Base-by-base conservation (phyloP, 2,888 invertebrate species). In the Cosmia trapezina region DNA sequence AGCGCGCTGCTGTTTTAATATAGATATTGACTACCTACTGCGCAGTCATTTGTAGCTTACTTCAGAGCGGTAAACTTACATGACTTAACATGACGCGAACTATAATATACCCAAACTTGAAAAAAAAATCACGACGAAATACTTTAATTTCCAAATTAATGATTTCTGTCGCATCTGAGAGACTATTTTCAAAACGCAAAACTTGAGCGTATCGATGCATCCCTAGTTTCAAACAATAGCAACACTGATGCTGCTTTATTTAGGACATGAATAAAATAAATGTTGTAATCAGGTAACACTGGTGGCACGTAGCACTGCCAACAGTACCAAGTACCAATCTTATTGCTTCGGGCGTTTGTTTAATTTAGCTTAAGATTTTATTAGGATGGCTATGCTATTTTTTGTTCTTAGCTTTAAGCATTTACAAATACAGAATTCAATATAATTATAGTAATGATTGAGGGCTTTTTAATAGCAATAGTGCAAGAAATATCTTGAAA, bases 331-430 rank as follows among this genome's bases (percentile, higher is more conserved):
- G 49, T 54, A 60, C 53, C 41, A 54, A 63, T 54, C 66, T 63
- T 43, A 49, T 73, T 73, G 74, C 79, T 79, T 53, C 41, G 19
- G 63, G 80, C 80, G 57, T 72, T 71, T 72, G 62, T 66, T 66
- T 77, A 79, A 80, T 65, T 79, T 79, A 66, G 66, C 66, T 79
- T 59, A 70, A 64, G 63, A 66, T 69, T 76, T 57, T 71, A 71
- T 69, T 47, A 66, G n/a, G 53, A 56, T 70, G 67, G 60, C 7
- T 12, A n/a, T 62, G 62, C 59, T 60, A 75, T 77, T 61, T 61
- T 80, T 74, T 60, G 47, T 80, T 67, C 4, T 62, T 49, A 37
- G 49, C 66, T 63, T 49, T 28, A 11, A 62, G 47, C 71, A 22
- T 17, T 43, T 57, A 61, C n/a, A 33, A 63, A 22, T 11, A 60